These are phyloP conservation scores for Chamaetylas fuelleborni DNA, from an alignment of 2,113 vertebrate genomes.

Conservation along the genomic window DNA sequence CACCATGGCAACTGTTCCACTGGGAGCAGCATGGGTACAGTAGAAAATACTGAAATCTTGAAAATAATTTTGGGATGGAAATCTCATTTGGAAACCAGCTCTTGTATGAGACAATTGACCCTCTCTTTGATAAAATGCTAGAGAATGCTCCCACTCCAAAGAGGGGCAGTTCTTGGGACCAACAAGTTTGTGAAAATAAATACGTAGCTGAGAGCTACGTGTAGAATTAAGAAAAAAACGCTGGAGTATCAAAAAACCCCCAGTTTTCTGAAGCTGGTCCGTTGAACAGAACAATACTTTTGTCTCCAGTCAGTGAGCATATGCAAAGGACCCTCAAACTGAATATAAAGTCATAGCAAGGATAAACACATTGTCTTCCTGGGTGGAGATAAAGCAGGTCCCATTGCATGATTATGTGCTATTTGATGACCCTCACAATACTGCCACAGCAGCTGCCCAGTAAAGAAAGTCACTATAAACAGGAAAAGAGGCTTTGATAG, in stretches of 20 bases:
- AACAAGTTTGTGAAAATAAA: not conserved
- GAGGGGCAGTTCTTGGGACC: not conserved
- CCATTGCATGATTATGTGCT: not conserved
- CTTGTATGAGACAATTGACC: not conserved
- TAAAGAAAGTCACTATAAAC: not conserved
- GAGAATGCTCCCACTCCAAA: not conserved
- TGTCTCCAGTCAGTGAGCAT: not conserved
- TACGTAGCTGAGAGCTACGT: not conserved
- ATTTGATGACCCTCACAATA: not conserved
- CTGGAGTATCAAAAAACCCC: not conserved
- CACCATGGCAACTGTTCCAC: not conserved
- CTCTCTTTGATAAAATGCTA: not conserved
- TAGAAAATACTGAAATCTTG: not conserved
- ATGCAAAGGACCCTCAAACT: not conserved
- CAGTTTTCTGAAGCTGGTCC: not conserved
- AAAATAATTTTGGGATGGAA: not conserved
- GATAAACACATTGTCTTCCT: not conserved
- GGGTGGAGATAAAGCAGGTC: not conserved
- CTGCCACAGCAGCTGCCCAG: not conserved
- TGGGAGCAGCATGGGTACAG: not conserved
- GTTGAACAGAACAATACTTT: not conserved
- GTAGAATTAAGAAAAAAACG: not conserved
- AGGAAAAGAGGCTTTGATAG: not conserved
- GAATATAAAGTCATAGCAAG: not conserved
- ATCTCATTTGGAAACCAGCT: not conserved